Percentiles rank a stretch among this genome's conserved stretches.
These are phyloP conservation scores for Willowsia nigromaculata DNA, from an alignment of 2,888 invertebrate species.

Conservation along the genomic window DNA sequence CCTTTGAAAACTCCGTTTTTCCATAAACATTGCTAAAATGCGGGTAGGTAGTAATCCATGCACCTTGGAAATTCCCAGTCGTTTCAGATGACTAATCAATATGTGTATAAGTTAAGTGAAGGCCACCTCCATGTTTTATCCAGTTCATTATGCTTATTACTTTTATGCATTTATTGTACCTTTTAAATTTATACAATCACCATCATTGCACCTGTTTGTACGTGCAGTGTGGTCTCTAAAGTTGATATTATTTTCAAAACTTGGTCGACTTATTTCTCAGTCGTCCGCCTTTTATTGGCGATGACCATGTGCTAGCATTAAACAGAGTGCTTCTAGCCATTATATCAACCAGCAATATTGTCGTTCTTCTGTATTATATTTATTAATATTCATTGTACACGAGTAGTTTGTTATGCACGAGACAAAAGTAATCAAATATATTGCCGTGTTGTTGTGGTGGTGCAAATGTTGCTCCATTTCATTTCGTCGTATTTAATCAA, in stretches of 20 bases:
- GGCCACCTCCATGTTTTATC: conserved; percentile 3
- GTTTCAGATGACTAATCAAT: conserved; percentile 44
- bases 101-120: conserved; percentile 27
- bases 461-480: background rate
- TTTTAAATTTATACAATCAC: conserved; percentile 46
- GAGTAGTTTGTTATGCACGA: background rate
- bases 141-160: conserved; percentile 52
- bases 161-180: conserved; percentile 43
- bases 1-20: background rate
- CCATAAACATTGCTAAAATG: background rate
- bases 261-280: background rate
- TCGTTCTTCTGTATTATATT: background rate
- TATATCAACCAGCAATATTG: background rate
- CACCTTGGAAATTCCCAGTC: conserved; percentile 18
- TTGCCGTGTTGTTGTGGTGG: background rate
- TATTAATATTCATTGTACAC: background rate
- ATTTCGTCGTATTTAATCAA: conserved; percentile 3
- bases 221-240: background rate
- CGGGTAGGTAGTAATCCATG: background rate
- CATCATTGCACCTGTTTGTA: conserved; percentile 39
- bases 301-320: background rate
- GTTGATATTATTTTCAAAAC: conserved; percentile 6
- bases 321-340: background rate
- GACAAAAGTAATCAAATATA: background rate
- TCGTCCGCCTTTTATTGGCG: background rate